Evolutionary conservation across 2,797 vertebrate species (phyloP).

Genomic region (Propithecus perrieri): DNA sequence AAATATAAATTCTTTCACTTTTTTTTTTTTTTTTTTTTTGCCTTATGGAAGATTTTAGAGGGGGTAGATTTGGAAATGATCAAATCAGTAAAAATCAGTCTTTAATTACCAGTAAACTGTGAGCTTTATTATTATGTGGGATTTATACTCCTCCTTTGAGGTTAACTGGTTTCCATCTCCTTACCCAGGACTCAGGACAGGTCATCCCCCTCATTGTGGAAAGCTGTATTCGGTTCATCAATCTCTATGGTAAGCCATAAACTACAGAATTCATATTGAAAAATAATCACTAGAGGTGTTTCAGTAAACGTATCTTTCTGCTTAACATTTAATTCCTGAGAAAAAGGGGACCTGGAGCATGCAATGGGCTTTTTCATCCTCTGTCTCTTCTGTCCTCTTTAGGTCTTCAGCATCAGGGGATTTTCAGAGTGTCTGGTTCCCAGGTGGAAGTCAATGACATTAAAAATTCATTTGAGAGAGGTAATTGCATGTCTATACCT

Average conservation of each 20-base stretch:
- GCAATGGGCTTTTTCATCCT: background rate
- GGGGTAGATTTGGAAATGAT: background rate
- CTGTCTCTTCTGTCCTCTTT: conserved; percentile 56
- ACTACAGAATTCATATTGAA: background rate
- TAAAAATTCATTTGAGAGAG: conserved; percentile 99
- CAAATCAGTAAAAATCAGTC: background rate
- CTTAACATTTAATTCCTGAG: conserved; percentile 33
- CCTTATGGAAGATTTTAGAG: background rate
- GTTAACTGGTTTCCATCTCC: conserved; percentile 48
- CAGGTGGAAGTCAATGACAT: conserved; percentile 99
- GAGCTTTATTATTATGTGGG: background rate
- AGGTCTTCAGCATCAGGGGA: conserved; percentile 99
- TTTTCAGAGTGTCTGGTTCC: conserved; percentile 98
- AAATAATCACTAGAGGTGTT: background rate
- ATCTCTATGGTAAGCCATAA: conserved; percentile 93
- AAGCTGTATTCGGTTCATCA: conserved; percentile 99
- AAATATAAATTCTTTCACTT: background rate
- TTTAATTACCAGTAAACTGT: background rate
- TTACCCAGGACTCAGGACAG: conserved; percentile 94
- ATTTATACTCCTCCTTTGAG: background rate
- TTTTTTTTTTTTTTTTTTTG: background rate
- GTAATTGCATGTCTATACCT: conserved; percentile 85
- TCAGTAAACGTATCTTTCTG: background rate
- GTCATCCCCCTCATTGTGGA: conserved; percentile 98
- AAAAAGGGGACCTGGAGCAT: background rate